Percentiles rank a stretch among this genome's conserved stretches.
These are phyloP conservation scores for Mus caroli DNA, from an alignment of 2,797 vertebrate species.

Conservation along the genomic window DNA sequence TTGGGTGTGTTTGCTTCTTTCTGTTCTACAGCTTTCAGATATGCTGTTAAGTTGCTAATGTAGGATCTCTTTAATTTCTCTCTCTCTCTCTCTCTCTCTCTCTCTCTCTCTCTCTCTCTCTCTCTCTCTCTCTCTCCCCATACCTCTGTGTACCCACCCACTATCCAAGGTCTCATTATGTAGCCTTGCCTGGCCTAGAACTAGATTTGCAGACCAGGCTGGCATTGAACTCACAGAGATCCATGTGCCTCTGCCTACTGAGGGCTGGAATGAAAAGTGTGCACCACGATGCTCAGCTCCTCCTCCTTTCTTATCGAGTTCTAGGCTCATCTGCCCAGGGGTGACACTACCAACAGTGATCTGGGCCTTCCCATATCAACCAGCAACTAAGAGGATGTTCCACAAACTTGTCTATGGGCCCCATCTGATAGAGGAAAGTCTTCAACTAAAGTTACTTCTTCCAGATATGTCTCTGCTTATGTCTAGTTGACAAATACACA, in stretches of 20 bases:
- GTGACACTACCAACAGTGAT: neutral
- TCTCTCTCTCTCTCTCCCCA: neutral
- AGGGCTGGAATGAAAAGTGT: neutral
- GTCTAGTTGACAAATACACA: neutral
- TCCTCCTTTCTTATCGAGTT: neutral
- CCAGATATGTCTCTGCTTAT: too few species aligned
- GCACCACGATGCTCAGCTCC: neutral
- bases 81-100: too few species aligned
- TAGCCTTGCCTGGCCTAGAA: neutral
- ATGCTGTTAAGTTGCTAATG: too few species aligned
- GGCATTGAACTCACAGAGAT: neutral
- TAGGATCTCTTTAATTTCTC: too few species aligned
- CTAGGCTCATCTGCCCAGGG: too few species aligned
- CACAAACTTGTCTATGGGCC: neutral
- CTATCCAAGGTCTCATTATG: neutral
- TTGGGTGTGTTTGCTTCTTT: too few species aligned
- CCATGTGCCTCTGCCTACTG: neutral
- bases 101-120: fast-evolving
- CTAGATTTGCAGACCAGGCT: neutral
- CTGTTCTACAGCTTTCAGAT: too few species aligned
- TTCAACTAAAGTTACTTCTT: neutral
- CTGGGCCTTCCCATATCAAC: neutral
- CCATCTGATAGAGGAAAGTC: neutral
- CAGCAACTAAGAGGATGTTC: neutral
- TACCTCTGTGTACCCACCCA: neutral